Base-by-base conservation (phyloP, 2,797 vertebrate genomes). In the Caiman crocodilus region DNA sequence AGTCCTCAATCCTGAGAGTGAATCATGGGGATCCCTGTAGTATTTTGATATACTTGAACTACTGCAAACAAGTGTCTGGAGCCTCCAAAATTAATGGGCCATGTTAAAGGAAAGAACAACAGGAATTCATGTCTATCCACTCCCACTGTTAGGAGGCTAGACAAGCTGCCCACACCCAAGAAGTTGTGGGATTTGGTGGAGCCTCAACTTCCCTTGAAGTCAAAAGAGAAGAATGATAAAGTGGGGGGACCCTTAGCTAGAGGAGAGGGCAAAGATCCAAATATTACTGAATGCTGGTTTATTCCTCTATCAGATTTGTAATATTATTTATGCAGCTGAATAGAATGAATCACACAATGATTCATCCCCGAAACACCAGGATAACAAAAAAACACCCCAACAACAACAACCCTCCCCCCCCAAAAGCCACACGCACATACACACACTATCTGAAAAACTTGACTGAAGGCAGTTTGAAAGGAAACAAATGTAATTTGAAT, bases 331-430 rank as follows among this genome's bases (percentile, higher is more conserved):
- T 81, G 76, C 87, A 92, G 90, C 74, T 95, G 91, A 92, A 79
- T 32, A 82, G 93, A 82, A 30, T 96, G 95, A 97, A 76, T 96
- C 94, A 96, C 84, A 74, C 90, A 79, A 90, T 96, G 96, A 97
- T 59, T 97, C 96, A 97, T 92, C 88, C 94, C 87, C 74, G 75
- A 86, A 90, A 88, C 87, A 94, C 57, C 30, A 88, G 6, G 12
- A 87, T 76, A 96, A 85, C 63, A 87, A 88, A 92, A 94, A 94
- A 88, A 86, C 93, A 67, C 42, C 42, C 42, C 42, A 95, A 93
- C 89, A 94, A 96, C 93, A 94, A 89, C 93, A 86, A 2, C 73
- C 85, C 42, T 93, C 89, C 61, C 74, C 82, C 94, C 82, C 85
- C 85, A 89, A 87, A 88, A 95, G 77, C 67, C 9, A 6, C 85